These are phyloP conservation scores for Sinocyclocheilus rhinocerous DNA, from an alignment of 2,113 vertebrate genomes.

Conservation along the genomic window DNA sequence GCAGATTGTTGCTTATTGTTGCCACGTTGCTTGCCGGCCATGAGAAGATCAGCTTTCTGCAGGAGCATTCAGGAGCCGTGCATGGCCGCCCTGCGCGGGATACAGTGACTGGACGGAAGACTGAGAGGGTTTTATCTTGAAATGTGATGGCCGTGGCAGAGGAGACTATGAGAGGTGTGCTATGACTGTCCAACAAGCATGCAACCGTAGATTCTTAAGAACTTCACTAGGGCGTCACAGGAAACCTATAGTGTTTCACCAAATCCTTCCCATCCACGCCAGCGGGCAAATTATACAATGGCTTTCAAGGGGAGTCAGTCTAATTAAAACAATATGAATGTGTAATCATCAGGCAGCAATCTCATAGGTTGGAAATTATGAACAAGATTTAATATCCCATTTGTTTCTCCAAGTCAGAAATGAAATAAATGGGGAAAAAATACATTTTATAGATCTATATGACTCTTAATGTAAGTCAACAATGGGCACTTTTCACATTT, in stretches of 20 bases:
- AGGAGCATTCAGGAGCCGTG: conserved; percentile 67
- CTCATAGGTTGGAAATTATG: no score
- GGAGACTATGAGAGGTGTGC: conserved; percentile 55
- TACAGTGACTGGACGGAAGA: conserved; percentile 70
- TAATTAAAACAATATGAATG: not conserved
- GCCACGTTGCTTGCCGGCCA: not conserved
- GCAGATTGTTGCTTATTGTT: conserved; percentile 37
- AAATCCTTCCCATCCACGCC: not conserved
- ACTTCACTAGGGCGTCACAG: conserved; percentile 23
- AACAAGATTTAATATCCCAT: not conserved
- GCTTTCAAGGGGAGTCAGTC: not conserved
- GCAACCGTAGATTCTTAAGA: conserved; percentile 63
- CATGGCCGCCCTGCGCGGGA: conserved; percentile 60
- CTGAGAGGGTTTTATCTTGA: conserved; percentile 69
- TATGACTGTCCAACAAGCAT: conserved; percentile 61
- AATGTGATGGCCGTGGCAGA: conserved; percentile 65
- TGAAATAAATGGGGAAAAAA: not conserved
- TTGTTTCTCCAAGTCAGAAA: not conserved
- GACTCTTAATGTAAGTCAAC: not conserved
- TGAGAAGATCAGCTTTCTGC: conserved; percentile 69
- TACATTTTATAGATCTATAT: not conserved
- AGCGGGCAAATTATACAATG: no score
- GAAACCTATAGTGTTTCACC: not conserved
- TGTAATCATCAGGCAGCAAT: not conserved
- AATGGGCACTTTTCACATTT: not conserved